Percentiles rank a stretch among this genome's conserved stretches.
Conservation (phyloP, 2,888 invertebrate genomes). For the Melitaea athalia region DNA sequence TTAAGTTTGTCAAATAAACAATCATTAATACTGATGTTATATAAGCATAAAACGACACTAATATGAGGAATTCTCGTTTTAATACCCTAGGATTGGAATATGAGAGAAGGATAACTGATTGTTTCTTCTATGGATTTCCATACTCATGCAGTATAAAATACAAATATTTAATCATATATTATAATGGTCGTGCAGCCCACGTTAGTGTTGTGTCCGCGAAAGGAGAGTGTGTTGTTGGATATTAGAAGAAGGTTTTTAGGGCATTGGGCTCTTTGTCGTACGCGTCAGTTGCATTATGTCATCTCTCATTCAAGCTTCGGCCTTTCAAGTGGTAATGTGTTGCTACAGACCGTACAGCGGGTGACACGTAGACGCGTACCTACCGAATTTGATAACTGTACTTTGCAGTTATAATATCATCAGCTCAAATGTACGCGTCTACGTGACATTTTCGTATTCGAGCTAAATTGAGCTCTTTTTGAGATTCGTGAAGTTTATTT, state of each 20-base stretch:
- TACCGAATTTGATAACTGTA: background rate
- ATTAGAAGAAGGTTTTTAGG: conserved; percentile 17
- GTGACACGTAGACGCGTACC: conserved; percentile 17
- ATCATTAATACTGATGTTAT: background rate
- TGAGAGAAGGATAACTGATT: conserved; percentile 25
- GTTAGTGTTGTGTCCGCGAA: conserved; percentile 24
- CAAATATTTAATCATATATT: conserved; percentile 10
- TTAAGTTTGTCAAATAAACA: background rate
- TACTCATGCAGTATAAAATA: background rate
- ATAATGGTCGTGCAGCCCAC: conserved; percentile 13
- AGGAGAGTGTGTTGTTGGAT: background rate
- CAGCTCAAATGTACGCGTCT: conserved; percentile 8
- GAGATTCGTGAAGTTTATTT: background rate
- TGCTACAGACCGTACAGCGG: conserved; percentile 13
- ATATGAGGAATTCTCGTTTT: background rate
- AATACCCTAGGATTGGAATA: conserved; percentile 21
- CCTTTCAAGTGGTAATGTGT: background rate
- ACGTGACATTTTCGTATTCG: conserved; percentile 6
- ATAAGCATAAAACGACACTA: background rate
- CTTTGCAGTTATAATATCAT: background rate
- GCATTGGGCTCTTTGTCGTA: conserved; percentile 16
- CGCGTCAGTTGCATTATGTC: conserved; percentile 15
- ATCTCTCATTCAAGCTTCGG: conserved; percentile 1
- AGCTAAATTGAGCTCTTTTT: conserved; percentile 18
- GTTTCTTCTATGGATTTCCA: background rate